These are phyloP conservation scores for Agrochola lota DNA, from an alignment of 2,888 invertebrate species.

Conservation along the genomic window DNA sequence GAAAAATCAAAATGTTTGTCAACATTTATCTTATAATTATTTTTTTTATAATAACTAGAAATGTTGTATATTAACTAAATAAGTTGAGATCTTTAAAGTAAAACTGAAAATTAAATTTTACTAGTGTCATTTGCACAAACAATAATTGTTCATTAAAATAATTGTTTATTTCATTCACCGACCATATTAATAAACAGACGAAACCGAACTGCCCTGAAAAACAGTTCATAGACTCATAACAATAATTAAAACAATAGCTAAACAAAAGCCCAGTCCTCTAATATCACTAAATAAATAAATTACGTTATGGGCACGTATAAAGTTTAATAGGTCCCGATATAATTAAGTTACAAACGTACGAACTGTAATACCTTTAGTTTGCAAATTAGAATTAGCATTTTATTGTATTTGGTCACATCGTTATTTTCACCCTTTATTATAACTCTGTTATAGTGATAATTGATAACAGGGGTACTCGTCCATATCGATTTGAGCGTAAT, in stretches of 20 bases:
- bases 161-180: neutral
- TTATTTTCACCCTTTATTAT: constrained; percentile 27
- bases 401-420: constrained; percentile 52
- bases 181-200: constrained; percentile 20
- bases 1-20: too few species aligned
- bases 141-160: neutral
- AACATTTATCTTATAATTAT: too few species aligned
- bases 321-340: constrained; percentile 41
- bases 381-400: constrained; percentile 63
- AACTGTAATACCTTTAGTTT: constrained; percentile 41
- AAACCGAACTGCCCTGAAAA: neutral
- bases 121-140: neutral
- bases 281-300: constrained; percentile 46
- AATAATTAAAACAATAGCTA: constrained; percentile 37
- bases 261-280: neutral
- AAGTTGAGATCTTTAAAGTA: too few species aligned
- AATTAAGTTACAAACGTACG: constrained; percentile 48
- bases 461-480: constrained; percentile 43
- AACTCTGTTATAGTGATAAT: constrained; percentile 49
- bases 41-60: too few species aligned
- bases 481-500: constrained; percentile 21
- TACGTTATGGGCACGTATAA: constrained; percentile 22
- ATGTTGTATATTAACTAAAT: too few species aligned
- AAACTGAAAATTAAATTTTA: too few species aligned
- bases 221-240: constrained; percentile 15